phyloP scores from a whole-genome alignment of 2,888 invertebrate species.

The Slavum lentiscoides region DNA sequence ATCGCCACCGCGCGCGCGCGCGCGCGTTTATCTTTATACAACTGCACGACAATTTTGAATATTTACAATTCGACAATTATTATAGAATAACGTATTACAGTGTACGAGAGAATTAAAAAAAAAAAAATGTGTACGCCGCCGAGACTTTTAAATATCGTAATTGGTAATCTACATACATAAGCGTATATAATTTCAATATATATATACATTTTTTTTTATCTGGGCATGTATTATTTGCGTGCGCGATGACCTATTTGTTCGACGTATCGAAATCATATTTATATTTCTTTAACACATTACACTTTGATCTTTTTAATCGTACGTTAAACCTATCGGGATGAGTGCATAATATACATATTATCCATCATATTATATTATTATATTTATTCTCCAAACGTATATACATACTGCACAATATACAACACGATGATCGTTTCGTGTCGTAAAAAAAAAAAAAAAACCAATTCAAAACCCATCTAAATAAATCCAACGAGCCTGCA shows the following conservation, averaged over 20 bases:
- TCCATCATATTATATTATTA: no score
- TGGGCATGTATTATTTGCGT: slow-evolving; percentile 13
- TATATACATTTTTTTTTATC: slow-evolving; percentile 2
- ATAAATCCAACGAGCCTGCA: no score
- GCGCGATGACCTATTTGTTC: neutral
- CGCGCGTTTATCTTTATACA: no score
- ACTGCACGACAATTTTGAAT: no score
- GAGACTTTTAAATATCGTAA: neutral
- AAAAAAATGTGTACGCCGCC: no score
- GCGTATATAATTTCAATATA: neutral
- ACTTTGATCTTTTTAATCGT: slow-evolving; percentile 38
- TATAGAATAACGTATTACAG: no score
- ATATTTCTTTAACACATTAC: slow-evolving; percentile 21
- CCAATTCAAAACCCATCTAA: neutral
- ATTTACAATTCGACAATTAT: no score
- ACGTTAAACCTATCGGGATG: neutral
- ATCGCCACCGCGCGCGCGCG: no score
- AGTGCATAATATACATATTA: neutral
- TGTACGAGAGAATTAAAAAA: no score
- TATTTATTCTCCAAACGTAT: no score
- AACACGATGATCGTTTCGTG: neutral
- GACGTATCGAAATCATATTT: neutral
- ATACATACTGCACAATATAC: neutral
- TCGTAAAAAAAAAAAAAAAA: neutral
- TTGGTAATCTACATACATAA: neutral